phyloP scores from a whole-genome alignment of 1,140 invertebrate genomes.

The Thrips palmi region DNA sequence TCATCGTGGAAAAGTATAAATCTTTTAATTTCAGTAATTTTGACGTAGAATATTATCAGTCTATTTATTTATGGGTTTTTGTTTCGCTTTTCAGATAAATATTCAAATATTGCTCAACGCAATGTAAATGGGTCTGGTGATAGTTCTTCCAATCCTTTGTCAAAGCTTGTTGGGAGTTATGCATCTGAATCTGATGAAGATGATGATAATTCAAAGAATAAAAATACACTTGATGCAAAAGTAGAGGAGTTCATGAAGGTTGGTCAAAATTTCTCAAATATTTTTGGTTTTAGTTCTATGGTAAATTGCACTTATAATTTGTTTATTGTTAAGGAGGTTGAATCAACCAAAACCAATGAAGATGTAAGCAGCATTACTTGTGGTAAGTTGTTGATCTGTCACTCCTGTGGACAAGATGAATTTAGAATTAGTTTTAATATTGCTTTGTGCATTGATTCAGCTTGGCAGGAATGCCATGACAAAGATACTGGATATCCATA shows the following conservation, averaged over 20 bases:
- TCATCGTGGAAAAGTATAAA: conserved; percentile 16
- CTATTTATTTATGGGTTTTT: background rate
- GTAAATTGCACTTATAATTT: conserved; percentile 5
- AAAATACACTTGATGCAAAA: conserved; percentile 23
- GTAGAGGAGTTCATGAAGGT: conserved; percentile 30
- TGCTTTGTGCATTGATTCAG: conserved; percentile 16
- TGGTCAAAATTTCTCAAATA: conserved; percentile 8
- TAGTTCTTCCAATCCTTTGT: background rate
- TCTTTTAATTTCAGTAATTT: conserved; percentile 4
- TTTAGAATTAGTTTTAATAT: background rate
- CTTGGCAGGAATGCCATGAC: conserved; percentile 52
- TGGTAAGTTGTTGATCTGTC: background rate
- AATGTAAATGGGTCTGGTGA: conserved; percentile 17
- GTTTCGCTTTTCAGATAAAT: conserved; percentile 19
- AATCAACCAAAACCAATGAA: conserved; percentile 3
- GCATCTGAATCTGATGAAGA: conserved; percentile 15
- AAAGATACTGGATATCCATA: conserved; percentile 46
- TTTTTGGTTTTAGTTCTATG: conserved; percentile 16
- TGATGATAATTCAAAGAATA: conserved; percentile 19
- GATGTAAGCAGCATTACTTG: background rate
- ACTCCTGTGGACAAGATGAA: background rate
- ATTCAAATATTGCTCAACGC: conserved; percentile 20
- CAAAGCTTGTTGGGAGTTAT: conserved; percentile 5
- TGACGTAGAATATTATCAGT: background rate
- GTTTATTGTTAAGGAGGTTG: conserved; percentile 6